Conservation (phyloP, 2,113 vertebrate genomes). For the Boulengeromyrus knoepffleri region DNA sequence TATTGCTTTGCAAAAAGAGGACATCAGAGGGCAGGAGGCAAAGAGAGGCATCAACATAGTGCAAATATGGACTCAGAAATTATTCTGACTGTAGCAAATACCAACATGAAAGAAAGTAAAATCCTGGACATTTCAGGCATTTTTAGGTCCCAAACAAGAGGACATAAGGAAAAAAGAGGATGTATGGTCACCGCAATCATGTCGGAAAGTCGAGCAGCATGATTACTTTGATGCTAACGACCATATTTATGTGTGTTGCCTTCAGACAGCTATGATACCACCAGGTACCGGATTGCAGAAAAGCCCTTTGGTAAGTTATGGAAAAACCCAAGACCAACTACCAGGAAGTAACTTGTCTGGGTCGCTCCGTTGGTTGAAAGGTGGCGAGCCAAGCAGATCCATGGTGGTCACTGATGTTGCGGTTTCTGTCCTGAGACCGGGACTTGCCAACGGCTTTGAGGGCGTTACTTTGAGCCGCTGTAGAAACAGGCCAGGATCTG, state of each 20-base stretch:
- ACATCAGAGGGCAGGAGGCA: not conserved
- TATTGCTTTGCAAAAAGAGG: not conserved
- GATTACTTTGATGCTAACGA: not conserved
- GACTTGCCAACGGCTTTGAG: not conserved
- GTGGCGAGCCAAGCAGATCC: not conserved
- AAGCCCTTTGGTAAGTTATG: conserved; percentile 52
- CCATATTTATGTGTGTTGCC: conserved; percentile 5
- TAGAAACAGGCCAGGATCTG: not conserved
- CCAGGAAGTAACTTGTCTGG: not conserved
- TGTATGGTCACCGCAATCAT: not conserved
- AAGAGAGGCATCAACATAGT: not conserved
- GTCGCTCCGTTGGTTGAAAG: not conserved
- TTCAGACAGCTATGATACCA: conserved; percentile 43
- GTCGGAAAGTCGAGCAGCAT: not conserved
- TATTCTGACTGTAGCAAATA: not conserved
- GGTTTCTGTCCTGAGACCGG: not conserved
- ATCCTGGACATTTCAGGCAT: not conserved
- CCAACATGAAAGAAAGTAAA: not conserved
- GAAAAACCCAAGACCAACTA: not conserved
- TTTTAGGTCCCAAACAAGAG: not conserved
- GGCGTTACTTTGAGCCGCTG: not conserved
- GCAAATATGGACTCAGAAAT: not conserved
- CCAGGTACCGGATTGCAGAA: conserved; percentile 44
- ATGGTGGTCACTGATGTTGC: not conserved
- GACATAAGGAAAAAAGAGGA: not conserved